phyloP scores from a whole-genome alignment of 2,888 invertebrate species.

The Creontiades dilutus region DNA sequence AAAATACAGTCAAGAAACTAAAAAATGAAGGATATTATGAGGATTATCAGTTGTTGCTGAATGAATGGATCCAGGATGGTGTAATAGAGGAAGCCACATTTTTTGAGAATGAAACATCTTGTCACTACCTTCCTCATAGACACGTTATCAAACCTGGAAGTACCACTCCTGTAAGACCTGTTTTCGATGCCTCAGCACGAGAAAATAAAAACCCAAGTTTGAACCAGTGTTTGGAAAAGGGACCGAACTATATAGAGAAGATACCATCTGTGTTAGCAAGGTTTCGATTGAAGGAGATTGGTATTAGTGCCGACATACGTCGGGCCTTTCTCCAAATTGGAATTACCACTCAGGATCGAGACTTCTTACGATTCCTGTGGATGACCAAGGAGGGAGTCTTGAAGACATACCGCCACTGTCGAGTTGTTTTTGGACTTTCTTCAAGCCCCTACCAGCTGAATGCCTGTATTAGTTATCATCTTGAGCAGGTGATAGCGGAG shows the following conservation, averaged over 20 bases:
- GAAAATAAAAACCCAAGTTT: conserved; percentile 75
- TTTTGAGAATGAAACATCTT: background rate
- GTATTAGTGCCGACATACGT: background rate
- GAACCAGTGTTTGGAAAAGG: conserved; percentile 75
- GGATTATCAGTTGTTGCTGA: conserved; percentile 76
- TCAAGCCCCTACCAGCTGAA: background rate
- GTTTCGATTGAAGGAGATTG: background rate
- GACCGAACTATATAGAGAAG: conserved; percentile 74
- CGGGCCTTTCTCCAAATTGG: conserved; percentile 38
- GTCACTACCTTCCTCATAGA: conserved; percentile 73
- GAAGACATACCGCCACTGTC: background rate
- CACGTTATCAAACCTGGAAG: conserved; percentile 73
- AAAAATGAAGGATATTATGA: conserved; percentile 68
- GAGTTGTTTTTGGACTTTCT: conserved; percentile 5
- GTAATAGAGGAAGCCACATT: conserved; percentile 76
- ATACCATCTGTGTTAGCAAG: background rate
- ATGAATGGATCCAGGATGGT: conserved; percentile 76
- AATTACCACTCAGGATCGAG: background rate
- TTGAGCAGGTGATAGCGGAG: background rate
- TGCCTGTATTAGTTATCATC: background rate
- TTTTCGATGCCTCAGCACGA: conserved; percentile 75
- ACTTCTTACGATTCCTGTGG: conserved; percentile 1
- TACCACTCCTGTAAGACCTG: conserved; percentile 74
- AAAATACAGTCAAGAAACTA: conserved; percentile 74
- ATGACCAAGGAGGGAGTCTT: background rate